phyloP scores from a whole-genome alignment of 2,797 vertebrate species.

The Muscicapa striata region DNA sequence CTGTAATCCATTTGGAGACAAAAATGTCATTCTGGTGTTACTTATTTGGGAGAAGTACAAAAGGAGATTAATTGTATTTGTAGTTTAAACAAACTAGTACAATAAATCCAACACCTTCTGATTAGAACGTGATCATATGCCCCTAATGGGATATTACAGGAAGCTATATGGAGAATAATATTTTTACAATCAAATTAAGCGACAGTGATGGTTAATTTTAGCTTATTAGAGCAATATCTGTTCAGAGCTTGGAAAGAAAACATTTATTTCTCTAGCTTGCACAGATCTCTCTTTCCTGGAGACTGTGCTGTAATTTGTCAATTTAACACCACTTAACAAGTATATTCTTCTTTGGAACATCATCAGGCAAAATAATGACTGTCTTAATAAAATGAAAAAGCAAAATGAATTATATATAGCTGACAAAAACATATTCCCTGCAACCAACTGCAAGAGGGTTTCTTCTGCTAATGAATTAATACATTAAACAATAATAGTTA shows the following conservation, averaged over 20 bases:
- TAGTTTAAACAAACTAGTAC: conserved; percentile 69
- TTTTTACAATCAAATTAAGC: conserved; percentile 73
- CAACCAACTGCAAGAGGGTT: conserved; percentile 46
- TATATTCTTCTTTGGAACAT: conserved; percentile 55
- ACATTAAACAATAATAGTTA: conserved; percentile 74
- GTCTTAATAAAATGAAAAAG: conserved; percentile 63
- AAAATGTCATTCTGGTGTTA: conserved; percentile 18
- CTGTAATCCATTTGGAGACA: conserved; percentile 11
- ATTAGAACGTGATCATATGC: conserved; percentile 58
- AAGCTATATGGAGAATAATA: conserved; percentile 72
- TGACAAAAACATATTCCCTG: conserved; percentile 27
- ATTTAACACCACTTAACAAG: conserved; percentile 71
- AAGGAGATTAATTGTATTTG: conserved; percentile 65
- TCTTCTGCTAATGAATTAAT: conserved; percentile 75
- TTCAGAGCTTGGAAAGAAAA: conserved; percentile 55
- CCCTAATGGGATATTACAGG: conserved; percentile 69
- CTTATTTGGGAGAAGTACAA: conserved; percentile 35
- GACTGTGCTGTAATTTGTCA: conserved; percentile 40
- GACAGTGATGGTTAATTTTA: conserved; percentile 67
- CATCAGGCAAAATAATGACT: conserved; percentile 43
- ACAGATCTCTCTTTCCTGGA: conserved; percentile 35
- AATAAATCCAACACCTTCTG: conserved; percentile 68
- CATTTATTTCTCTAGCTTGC: conserved; percentile 51
- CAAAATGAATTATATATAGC: conserved; percentile 58
- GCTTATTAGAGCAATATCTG: conserved; percentile 67